phyloP scores from a whole-genome alignment of 2,888 invertebrate genomes.

The Seira sanloemensis region DNA sequence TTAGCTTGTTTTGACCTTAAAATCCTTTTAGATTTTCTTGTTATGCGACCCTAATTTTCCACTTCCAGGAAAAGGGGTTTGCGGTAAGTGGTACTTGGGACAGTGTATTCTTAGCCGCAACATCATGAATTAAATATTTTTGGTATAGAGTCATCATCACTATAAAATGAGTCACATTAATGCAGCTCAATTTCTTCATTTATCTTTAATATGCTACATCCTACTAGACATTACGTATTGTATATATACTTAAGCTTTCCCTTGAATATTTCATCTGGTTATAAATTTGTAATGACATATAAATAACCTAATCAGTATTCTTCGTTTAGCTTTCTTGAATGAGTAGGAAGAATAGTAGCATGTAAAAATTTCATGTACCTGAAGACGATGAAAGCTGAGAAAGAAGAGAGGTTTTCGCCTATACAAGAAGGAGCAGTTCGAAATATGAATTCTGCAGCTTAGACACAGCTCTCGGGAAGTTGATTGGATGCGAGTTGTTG shows the following conservation, averaged over 20 bases:
- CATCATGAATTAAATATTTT: neutral
- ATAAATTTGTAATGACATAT: neutral
- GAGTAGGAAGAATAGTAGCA: neutral
- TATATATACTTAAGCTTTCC: neutral
- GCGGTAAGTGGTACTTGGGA: too few species aligned
- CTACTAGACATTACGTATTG: neutral
- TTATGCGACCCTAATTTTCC: too few species aligned
- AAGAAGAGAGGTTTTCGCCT: conserved; percentile 12
- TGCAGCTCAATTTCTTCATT: too few species aligned
- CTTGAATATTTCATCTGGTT: too few species aligned
- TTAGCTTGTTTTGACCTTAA: too few species aligned
- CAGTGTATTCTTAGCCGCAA: too few species aligned
- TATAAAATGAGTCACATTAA: neutral
- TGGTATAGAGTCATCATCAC: neutral
- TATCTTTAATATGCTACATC: too few species aligned
- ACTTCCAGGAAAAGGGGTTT: too few species aligned
- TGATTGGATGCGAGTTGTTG: conserved; percentile 74
- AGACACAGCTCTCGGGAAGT: conserved; percentile 73
- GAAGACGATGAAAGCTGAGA: conserved; percentile 55
- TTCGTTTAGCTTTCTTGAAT: neutral
- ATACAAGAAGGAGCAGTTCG: neutral
- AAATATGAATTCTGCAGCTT: conserved; percentile 36
- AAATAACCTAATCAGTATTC: neutral
- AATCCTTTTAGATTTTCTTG: too few species aligned
- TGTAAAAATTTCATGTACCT: conserved; percentile 44